A percentile compares a stretch with the other conserved stretches of the same genome.
phyloP scores from a whole-genome alignment of 1,140 invertebrate genomes.

The Penaeus japonicus region DNA sequence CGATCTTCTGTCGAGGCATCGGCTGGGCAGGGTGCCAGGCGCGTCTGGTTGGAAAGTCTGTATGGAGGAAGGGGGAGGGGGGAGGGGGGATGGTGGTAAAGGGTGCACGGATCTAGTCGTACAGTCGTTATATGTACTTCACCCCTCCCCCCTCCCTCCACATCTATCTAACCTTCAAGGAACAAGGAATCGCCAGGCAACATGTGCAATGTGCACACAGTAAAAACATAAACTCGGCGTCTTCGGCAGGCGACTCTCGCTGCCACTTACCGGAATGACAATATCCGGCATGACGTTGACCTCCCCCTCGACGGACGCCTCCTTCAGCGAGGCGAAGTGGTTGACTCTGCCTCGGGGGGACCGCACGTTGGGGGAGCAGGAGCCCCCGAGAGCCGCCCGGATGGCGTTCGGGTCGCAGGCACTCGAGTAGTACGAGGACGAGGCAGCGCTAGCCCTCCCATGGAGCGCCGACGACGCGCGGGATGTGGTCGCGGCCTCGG shows the following conservation, averaged over 20 bases:
- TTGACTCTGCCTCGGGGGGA: slow-evolving; percentile 19
- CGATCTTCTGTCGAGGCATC: too few relatives aligned
- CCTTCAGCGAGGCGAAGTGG: slow-evolving; percentile 28
- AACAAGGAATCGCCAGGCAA: too few relatives aligned
- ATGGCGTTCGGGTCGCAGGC: neutral
- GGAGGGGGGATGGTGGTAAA: neutral
- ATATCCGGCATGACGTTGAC: slow-evolving; percentile 34
- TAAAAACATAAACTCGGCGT: too few relatives aligned
- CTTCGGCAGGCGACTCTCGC: neutral
- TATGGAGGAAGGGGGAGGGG: neutral
- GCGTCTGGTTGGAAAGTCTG: too few relatives aligned
- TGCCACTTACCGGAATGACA: slow-evolving; percentile 40
- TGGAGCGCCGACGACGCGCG: too few relatives aligned
- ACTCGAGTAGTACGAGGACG: neutral
- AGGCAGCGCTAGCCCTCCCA: neutral
- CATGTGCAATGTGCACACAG: too few relatives aligned
- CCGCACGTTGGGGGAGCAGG: neutral
- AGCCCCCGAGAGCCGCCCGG: neutral
- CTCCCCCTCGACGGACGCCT: slow-evolving; percentile 18
- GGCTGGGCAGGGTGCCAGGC: too few relatives aligned
- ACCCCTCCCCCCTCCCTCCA: neutral
- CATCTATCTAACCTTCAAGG: too few relatives aligned
- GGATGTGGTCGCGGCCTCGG: too few relatives aligned
- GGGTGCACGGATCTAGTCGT: neutral
- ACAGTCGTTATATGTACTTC: neutral